Percentiles rank a stretch among this genome's conserved stretches.
Conservation (phyloP, 2,888 invertebrate species). For the Harpagoxenus sublaevis region DNA sequence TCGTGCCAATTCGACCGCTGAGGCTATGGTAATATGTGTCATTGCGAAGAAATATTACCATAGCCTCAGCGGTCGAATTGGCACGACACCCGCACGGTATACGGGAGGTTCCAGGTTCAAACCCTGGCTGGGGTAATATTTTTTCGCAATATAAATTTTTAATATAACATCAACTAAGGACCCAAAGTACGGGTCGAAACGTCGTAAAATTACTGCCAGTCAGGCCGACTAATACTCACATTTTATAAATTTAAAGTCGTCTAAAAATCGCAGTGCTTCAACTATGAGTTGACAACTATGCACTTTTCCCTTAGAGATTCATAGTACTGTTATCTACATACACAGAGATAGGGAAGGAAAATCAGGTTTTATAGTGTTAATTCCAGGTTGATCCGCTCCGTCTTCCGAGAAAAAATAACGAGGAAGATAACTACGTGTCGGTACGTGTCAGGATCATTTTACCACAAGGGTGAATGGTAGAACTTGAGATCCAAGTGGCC, state of each 20-base stretch:
- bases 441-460: conserved; percentile 75
- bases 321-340: neutral
- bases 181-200: too few relatives aligned
- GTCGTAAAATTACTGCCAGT: neutral
- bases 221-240: too few relatives aligned
- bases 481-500: conserved; percentile 93
- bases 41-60: too few relatives aligned
- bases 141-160: too few relatives aligned
- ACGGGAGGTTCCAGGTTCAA: too few relatives aligned
- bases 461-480: conserved; percentile 93
- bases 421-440: neutral
- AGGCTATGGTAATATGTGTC: too few relatives aligned
- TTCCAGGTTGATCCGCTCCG: neutral
- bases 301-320: neutral
- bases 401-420: neutral
- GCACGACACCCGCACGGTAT: too few relatives aligned
- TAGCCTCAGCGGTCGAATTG: too few relatives aligned
- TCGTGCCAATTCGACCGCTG: too few relatives aligned
- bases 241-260: neutral
- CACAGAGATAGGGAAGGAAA: neutral
- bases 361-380: neutral
- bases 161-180: too few relatives aligned
- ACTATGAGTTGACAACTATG: neutral
- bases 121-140: too few relatives aligned
- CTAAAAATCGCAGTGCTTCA: neutral